phyloP scores from a whole-genome alignment of 1,140 invertebrate species.

The Zaprionus camerounensis region DNA sequence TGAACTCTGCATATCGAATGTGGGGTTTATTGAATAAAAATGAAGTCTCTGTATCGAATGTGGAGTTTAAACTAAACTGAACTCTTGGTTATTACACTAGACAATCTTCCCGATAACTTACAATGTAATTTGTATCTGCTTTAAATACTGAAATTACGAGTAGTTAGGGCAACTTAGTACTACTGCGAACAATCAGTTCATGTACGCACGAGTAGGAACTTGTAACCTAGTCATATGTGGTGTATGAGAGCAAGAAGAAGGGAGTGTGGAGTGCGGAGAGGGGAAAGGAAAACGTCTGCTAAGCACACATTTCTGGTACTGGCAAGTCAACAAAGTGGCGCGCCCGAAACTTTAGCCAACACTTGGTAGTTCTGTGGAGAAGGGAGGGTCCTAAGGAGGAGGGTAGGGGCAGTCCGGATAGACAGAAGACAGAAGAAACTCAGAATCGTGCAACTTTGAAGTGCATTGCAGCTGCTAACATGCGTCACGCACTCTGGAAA shows the following conservation, averaged over 20 bases:
- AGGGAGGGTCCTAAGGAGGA: too few relatives aligned
- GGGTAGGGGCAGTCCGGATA: constrained; percentile 8
- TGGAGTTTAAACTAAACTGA: too few relatives aligned
- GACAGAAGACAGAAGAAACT: constrained; percentile 29
- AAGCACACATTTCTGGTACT: constrained; percentile 65
- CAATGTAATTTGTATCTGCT: constrained; percentile 22
- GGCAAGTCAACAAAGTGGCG: constrained; percentile 77
- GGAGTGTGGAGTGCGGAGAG: background rate
- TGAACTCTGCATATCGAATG: too few relatives aligned
- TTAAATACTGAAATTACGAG: constrained; percentile 23
- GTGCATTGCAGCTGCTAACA: constrained; percentile 62
- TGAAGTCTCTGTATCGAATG: too few relatives aligned
- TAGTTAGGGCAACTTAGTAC: constrained; percentile 36
- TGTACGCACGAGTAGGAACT: background rate
- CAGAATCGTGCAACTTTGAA: constrained; percentile 62
- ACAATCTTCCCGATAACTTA: background rate
- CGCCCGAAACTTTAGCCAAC: constrained; percentile 73
- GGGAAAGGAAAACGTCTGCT: constrained; percentile 21
- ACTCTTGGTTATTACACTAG: background rate
- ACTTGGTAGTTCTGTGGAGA: constrained; percentile 50
- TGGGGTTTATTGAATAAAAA: too few relatives aligned
- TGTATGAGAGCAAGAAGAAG: background rate
- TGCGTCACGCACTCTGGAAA: constrained; percentile 70
- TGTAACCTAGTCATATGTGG: background rate
- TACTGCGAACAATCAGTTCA: constrained; percentile 15